A percentile compares a stretch with the other conserved stretches of the same genome.
These are phyloP conservation scores for Zaprionus bogoriensis DNA, from an alignment of 2,888 invertebrate species.

Conservation along the genomic window DNA sequence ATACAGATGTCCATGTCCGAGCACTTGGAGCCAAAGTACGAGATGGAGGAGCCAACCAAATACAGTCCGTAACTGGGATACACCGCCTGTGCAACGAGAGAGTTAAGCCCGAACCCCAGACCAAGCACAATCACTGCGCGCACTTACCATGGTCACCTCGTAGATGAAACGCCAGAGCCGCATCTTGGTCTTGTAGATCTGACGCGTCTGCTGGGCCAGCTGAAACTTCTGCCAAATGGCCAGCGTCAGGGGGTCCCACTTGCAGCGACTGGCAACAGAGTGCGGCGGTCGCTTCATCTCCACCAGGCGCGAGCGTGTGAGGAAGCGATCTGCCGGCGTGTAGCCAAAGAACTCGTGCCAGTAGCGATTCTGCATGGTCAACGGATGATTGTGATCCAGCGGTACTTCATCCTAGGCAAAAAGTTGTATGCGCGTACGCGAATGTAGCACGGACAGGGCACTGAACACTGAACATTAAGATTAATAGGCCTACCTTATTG, in stretches of 20 bases:
- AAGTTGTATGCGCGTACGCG: background rate
- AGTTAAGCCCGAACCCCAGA: background rate
- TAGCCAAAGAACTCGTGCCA: slow-evolving; percentile 77
- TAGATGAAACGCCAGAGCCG: slow-evolving; percentile 91
- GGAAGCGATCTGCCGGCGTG: slow-evolving; percentile 87
- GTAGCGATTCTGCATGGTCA: slow-evolving; percentile 62
- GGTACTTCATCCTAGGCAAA: slow-evolving; percentile 20
- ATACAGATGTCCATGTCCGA: slow-evolving; percentile 99
- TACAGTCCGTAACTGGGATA: slow-evolving; percentile 91
- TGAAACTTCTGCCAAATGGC: slow-evolving; percentile 92
- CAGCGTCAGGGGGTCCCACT: slow-evolving; percentile 89
- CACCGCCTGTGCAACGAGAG: slow-evolving; percentile 67
- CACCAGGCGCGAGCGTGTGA: slow-evolving; percentile 86
- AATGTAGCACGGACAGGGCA: background rate
- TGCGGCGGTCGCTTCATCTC: slow-evolving; percentile 87
- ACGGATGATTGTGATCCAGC: slow-evolving; percentile 37
- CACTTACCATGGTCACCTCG: slow-evolving; percentile 87
- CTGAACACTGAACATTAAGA: background rate
- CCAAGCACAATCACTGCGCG: background rate
- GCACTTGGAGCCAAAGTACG: slow-evolving; percentile 94
- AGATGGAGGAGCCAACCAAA: slow-evolving; percentile 98
- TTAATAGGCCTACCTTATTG: background rate
- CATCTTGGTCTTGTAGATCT: slow-evolving; percentile 92
- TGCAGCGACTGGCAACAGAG: slow-evolving; percentile 85
- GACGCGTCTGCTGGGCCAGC: slow-evolving; percentile 90